A percentile compares a stretch with the other conserved stretches of the same genome.
Evolutionary conservation across 2,888 invertebrate genomes (phyloP).

Genomic region (Eupelmus urozonus): DNA sequence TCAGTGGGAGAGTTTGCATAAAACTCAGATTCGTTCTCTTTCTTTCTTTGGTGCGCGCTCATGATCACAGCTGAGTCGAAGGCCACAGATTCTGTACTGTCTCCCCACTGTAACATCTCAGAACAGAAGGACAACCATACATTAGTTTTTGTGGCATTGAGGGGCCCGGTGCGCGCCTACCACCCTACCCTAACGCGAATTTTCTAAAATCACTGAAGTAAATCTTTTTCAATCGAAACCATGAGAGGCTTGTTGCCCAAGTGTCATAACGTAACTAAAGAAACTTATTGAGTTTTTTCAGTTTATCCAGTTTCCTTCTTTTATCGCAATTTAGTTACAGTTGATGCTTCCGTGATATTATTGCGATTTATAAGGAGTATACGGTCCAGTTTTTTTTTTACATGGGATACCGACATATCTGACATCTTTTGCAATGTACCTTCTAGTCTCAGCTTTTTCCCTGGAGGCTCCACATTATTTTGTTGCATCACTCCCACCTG

Average conservation of each 20-base stretch:
- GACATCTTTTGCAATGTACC: constrained; percentile 73
- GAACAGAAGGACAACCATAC: constrained; percentile 79
- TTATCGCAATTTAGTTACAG: constrained; percentile 58
- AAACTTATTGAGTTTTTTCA: constrained; percentile 48
- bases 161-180: constrained; percentile 47
- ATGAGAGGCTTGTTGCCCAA: constrained; percentile 47
- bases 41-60: constrained; percentile 76
- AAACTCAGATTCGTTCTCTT: constrained; percentile 76
- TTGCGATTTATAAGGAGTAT: constrained; percentile 47
- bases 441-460: constrained; percentile 73
- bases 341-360: constrained; percentile 61
- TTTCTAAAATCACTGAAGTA: constrained; percentile 41
- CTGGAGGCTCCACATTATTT: constrained; percentile 70
- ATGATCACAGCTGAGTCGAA: constrained; percentile 77
- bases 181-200: constrained; percentile 48
- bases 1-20: constrained; percentile 73
- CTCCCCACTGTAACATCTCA: constrained; percentile 79
- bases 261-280: constrained; percentile 53
- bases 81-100: constrained; percentile 78
- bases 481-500: constrained; percentile 66
- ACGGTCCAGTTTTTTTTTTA: constrained; percentile 41
- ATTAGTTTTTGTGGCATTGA: constrained; percentile 75
- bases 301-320: constrained; percentile 59
- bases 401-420: constrained; percentile 62
- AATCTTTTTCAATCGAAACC: constrained; percentile 48